Evolutionary conservation across 1,140 invertebrate species (phyloP), one percentile per base, ranked within the genome.

Genomic region (Scaptomyza pallida): DNA sequence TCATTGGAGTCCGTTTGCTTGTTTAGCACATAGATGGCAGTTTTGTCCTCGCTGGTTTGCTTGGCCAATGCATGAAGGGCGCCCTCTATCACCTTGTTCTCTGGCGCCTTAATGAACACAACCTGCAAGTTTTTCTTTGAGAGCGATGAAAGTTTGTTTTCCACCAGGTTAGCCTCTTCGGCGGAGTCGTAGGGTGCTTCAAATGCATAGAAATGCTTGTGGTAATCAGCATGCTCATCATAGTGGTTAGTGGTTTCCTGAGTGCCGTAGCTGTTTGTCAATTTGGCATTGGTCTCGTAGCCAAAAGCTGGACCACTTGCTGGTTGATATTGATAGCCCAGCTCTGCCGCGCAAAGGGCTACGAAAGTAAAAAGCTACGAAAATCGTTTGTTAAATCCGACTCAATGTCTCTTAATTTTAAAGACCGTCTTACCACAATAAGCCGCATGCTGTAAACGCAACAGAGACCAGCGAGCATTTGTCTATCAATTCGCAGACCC

Each of bases 21-120:
- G 55, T 90, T 90, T 6, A 91, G 63, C 45, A 91, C 89, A 43
- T 82, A 91, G 37, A 91, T 91, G 15, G 82, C 89, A 8, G 89
- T 91, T 50, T 81, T 81, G 23, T 91, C 82, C 52, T 90, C 86
- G 40, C 16, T 77, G 54, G 56, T 77, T 37, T 90, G 89, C 51
- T 85, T 91, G 16, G 82, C 79, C 51, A 89, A 35, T 0, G 77
- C 75, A 26, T 72, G 74, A 0, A 88, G 71, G 3, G 89, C 89
- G 19, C 88, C 71, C 37, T 75, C 75, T 2, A 91, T 69, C 1
- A 68, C 85, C 35, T 78, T 88, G 50, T 91, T 90, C 50, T 91
- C 89, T 4, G 89, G 89, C 3, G 81, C 78, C 48, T 85, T 90
- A 8, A 91, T 90, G 50, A 91, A 90, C 9, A 91, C 82, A 10